Conservation (phyloP, 2,888 invertebrate genomes). For the Stenolophus ochropezus region DNA sequence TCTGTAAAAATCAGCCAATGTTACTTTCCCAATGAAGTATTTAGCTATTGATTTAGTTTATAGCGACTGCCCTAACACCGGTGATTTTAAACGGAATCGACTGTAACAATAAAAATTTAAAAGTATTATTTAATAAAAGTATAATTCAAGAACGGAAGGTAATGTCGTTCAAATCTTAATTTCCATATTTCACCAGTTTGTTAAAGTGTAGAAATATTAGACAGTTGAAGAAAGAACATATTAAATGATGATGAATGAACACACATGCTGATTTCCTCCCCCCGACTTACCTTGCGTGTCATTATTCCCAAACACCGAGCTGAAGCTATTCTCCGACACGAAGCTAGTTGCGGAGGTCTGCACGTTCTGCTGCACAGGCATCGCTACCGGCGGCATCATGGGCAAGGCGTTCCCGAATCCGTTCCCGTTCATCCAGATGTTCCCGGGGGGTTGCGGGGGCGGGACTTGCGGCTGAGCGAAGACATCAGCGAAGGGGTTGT, state of each 20-base stretch:
- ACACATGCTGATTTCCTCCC: neutral
- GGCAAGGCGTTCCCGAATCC: conserved; percentile 64
- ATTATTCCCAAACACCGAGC: conserved; percentile 88
- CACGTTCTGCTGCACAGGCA: neutral
- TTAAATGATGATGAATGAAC: neutral
- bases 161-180: too few relatives aligned
- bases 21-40: too few relatives aligned
- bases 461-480: conserved; percentile 68
- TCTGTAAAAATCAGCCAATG: too few relatives aligned
- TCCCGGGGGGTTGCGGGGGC: conserved; percentile 66
- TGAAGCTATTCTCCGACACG: conserved; percentile 91
- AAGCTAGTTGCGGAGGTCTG: conserved; percentile 70
- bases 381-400: neutral
- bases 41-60: too few relatives aligned
- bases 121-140: too few relatives aligned
- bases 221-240: neutral
- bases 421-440: conserved; percentile 77
- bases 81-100: too few relatives aligned
- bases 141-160: too few relatives aligned
- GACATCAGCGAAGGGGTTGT: conserved; percentile 93
- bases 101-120: too few relatives aligned
- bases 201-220: conserved; percentile 7
- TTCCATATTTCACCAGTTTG: neutral
- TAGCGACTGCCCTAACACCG: too few relatives aligned
- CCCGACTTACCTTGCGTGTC: conserved; percentile 80